A percentile compares a stretch with the other conserved stretches of the same genome.
Conservation (phyloP, 2,888 invertebrate species). For the Lochmaea crataegi region DNA sequence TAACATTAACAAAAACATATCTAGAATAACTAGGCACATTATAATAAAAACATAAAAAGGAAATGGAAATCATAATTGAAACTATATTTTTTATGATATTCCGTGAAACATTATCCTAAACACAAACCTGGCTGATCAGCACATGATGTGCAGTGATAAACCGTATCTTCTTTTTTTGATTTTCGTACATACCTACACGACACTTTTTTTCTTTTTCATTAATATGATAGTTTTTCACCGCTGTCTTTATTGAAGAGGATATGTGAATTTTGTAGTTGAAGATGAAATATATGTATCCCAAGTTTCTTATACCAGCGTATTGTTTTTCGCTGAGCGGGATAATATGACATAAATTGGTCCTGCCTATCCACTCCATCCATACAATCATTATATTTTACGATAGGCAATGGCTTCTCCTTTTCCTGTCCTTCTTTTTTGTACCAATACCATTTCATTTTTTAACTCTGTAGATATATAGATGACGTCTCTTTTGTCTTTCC, state of each 20-base stretch:
- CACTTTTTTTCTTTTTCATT: conserved; percentile 13
- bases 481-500: conserved; percentile 26
- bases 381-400: conserved; percentile 25
- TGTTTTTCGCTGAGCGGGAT: conserved; percentile 7
- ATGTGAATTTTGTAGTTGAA: conserved; percentile 14
- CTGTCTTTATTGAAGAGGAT: conserved; percentile 20
- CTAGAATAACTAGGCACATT: background rate
- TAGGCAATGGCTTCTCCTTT: conserved; percentile 28
- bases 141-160: conserved; percentile 13
- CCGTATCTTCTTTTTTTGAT: conserved; percentile 19
- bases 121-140: conserved; percentile 14
- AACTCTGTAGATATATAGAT: conserved; percentile 25
- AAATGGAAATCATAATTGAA: background rate
- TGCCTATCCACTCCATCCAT: conserved; percentile 24
- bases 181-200: background rate
- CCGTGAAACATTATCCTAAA: conserved; percentile 4
- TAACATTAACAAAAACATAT: background rate
- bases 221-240: conserved; percentile 11
- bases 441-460: conserved; percentile 13
- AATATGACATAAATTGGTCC: conserved; percentile 25
- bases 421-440: conserved; percentile 19
- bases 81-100: no score
- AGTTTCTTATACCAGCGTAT: conserved; percentile 14
- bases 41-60: background rate
- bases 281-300: conserved; percentile 14